These are phyloP conservation scores for Paramormyrops kingsleyae DNA, from an alignment of 2,113 vertebrate genomes.

Conservation along the genomic window DNA sequence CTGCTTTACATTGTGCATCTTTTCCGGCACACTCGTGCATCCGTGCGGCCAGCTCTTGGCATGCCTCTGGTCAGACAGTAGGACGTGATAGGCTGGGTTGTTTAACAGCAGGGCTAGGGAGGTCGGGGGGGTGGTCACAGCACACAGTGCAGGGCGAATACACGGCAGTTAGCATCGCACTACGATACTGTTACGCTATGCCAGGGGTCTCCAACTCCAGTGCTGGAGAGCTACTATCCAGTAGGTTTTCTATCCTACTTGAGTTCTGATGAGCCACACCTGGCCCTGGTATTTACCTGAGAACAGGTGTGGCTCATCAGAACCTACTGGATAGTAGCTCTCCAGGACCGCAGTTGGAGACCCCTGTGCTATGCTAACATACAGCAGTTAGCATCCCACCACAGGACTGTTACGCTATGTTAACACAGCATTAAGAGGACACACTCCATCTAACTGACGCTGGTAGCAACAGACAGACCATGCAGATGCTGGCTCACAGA, in stretches of 20 bases:
- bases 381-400: conserved; percentile 26
- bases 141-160: conserved; percentile 41
- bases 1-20: conserved; percentile 67
- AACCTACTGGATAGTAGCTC: too few relatives aligned
- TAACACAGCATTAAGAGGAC: conserved; percentile 36
- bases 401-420: conserved; percentile 14
- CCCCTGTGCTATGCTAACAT: background rate
- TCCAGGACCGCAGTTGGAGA: too few relatives aligned
- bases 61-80: conserved; percentile 80
- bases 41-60: conserved; percentile 52
- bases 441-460: background rate
- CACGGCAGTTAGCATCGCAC: conserved; percentile 33
- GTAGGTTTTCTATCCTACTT: too few relatives aligned
- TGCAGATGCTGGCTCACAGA: background rate
- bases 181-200: background rate
- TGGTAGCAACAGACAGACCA: background rate
- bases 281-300: too few relatives aligned
- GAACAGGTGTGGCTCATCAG: too few relatives aligned
- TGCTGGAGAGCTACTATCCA: too few relatives aligned
- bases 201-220: background rate
- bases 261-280: too few relatives aligned
- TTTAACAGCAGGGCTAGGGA: conserved; percentile 82
- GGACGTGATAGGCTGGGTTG: conserved; percentile 88
- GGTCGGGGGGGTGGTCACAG: conserved; percentile 50
- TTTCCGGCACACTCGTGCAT: conserved; percentile 62